A percentile compares a stretch with the other conserved stretches of the same genome.
phyloP scores from a whole-genome alignment of 2,113 vertebrate species.

The Cyanoliseus patagonus region DNA sequence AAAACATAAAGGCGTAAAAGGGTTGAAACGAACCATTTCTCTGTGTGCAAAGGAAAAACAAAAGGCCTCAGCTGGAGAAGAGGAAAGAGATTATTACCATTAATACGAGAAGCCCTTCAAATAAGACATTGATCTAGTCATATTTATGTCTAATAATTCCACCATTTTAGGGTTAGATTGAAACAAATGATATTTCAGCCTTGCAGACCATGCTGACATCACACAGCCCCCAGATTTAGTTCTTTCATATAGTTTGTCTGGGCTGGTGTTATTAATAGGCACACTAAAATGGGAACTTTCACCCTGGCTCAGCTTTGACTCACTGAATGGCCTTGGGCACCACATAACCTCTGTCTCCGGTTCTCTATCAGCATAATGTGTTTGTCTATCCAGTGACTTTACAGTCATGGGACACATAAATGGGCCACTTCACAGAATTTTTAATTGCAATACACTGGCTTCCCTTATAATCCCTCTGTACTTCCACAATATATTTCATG shows the following conservation, averaged over 20 bases:
- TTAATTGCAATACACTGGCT: background rate
- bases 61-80: background rate
- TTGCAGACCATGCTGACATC: background rate
- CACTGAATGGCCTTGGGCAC: constrained; percentile 54
- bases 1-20: background rate
- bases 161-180: background rate
- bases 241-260: constrained; percentile 19
- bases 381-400: constrained; percentile 28
- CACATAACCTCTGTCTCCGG: constrained; percentile 57
- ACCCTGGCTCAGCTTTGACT: constrained; percentile 44
- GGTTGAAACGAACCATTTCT: background rate
- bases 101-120: background rate
- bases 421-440: background rate
- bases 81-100: background rate
- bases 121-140: background rate
- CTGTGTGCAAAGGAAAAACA: background rate
- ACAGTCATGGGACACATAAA: constrained; percentile 29
- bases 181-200: background rate
- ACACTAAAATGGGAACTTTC: constrained; percentile 44
- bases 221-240: background rate
- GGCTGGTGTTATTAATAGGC: constrained; percentile 49
- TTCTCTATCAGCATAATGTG: constrained; percentile 27
- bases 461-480: background rate
- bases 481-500: background rate
- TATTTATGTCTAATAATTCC: background rate